A percentile compares a stretch with the other conserved stretches of the same genome.
Conservation (phyloP, 1,140 invertebrate genomes). For the Drosophila albomicans region DNA sequence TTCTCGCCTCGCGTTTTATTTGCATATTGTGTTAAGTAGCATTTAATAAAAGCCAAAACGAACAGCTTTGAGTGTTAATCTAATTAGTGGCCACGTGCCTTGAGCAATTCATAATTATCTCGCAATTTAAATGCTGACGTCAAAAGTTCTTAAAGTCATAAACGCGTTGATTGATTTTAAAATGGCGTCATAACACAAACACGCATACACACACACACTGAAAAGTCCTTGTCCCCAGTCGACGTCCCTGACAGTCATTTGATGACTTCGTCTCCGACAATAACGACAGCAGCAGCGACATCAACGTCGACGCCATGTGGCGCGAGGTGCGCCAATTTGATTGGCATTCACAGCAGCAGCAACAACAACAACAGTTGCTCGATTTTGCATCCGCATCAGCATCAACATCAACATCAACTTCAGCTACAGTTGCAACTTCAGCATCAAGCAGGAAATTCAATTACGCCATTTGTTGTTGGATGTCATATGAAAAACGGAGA, state of each 20-base stretch:
- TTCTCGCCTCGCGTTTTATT: constrained; percentile 23
- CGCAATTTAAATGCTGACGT: neutral
- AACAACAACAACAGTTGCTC: constrained; percentile 28
- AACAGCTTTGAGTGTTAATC: constrained; percentile 69
- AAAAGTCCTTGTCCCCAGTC: constrained; percentile 26
- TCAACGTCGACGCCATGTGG: constrained; percentile 43
- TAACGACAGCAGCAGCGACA: constrained; percentile 3
- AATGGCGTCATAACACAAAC: constrained; percentile 64
- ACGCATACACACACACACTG: constrained; percentile 13
- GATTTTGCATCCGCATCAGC: constrained; percentile 24
- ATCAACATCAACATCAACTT: neutral
- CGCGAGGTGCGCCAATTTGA: constrained; percentile 77
- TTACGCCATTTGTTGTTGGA: constrained; percentile 62
- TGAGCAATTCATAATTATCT: constrained; percentile 37
- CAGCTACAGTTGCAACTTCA: constrained; percentile 8
- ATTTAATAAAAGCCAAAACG: constrained; percentile 67
- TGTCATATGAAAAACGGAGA: constrained; percentile 43
- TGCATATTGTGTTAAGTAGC: constrained; percentile 66
- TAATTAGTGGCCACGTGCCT: constrained; percentile 54
- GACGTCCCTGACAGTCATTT: constrained; percentile 63
- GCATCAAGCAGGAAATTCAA: constrained; percentile 63
- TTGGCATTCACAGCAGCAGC: constrained; percentile 62
- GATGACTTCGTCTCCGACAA: constrained; percentile 48
- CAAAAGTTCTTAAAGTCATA: constrained; percentile 18
- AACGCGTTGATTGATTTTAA: constrained; percentile 46